Evolutionary conservation across 1,140 invertebrate species (phyloP), one percentile per base, ranked within the genome.

Genomic region (Aporrectodea caliginosa): DNA sequence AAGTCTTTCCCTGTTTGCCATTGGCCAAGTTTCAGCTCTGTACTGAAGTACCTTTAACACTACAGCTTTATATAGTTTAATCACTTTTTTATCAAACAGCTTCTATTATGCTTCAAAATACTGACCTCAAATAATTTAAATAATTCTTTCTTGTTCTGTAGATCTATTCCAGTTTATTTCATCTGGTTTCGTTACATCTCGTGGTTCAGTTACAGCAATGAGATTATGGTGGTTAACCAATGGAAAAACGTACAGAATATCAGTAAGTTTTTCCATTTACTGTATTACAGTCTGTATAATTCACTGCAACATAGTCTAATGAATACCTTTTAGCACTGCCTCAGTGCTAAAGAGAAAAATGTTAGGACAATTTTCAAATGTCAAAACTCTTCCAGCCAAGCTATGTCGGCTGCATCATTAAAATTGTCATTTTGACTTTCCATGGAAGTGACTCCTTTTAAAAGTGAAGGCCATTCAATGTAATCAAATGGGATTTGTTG

Each of bases 161-260:
- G 84, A 14, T 82, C 81, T 27, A 92, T 97, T 31, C 96, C 96
- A 0, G 86, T 90, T 0, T 98, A 96, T 84, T 93, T 98, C 77
- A 90, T 92, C 76, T 98, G 96, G 95, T 88, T 98, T 77, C 94
- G 94, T 22, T 95, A 96, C 87, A 87, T 98, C n/a, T 98, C 95
- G 0, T 98, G 97, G 95, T 98, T 98, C 88, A 92, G 93, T 73
- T 98, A 97, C 87, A 94, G 93, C 69, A 97, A 95, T 88, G 96
- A 98, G 89, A 94, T 95, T 0, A 88, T 98, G 0, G 89, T 94
- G n/a, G 93, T 98, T 73, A 98, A 97, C 88, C 95, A 98, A 86
- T 98, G 96, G 96, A 87, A 83, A n/a, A 32, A 85, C 69, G 82
- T 89, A 6, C 80, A 84, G 22, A 35, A 81, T 27, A 88, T 90